A percentile compares a stretch with the other conserved stretches of the same genome.
These are phyloP conservation scores for Mythimna loreyi DNA, from an alignment of 2,888 invertebrate species.

Conservation along the genomic window DNA sequence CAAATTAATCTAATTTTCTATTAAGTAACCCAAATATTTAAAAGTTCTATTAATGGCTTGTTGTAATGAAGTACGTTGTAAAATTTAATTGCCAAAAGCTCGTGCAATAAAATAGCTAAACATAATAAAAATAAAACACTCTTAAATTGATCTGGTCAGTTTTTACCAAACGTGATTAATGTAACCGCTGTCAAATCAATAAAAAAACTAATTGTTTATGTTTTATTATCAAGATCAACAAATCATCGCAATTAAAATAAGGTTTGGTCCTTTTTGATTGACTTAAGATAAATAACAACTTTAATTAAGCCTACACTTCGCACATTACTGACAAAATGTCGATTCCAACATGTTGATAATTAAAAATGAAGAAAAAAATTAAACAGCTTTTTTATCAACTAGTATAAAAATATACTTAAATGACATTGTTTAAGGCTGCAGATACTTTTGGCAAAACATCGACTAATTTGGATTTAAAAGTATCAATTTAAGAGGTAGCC, in stretches of 20 bases:
- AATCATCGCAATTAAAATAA: constrained; percentile 20
- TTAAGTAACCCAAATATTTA: neutral
- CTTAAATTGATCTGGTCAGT: constrained; percentile 31
- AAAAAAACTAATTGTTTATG: constrained; percentile 13
- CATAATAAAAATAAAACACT: constrained; percentile 29
- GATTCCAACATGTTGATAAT: neutral
- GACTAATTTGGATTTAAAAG: constrained; percentile 47
- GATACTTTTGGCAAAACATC: constrained; percentile 36
- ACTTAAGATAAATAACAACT: constrained; percentile 11
- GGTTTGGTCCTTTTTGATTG: constrained; percentile 16
- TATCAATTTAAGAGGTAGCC: constrained; percentile 25
- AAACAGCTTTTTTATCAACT: constrained; percentile 3
- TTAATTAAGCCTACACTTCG: constrained; percentile 12
- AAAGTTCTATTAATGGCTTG: neutral
- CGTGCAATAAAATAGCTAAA: constrained; percentile 7
- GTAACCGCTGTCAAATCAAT: constrained; percentile 10
- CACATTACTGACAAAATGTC: neutral
- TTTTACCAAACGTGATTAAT: constrained; percentile 30
- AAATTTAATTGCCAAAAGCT: constrained; percentile 27
- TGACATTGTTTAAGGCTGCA: neutral
- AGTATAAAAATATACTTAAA: neutral
- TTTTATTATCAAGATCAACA: neutral
- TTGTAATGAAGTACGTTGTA: constrained; percentile 23
- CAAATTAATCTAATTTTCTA: neutral
- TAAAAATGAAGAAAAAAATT: neutral